These are phyloP conservation scores for Ctenodactylus gundi DNA, from an alignment of 2,113 vertebrate genomes.

Conservation along the genomic window DNA sequence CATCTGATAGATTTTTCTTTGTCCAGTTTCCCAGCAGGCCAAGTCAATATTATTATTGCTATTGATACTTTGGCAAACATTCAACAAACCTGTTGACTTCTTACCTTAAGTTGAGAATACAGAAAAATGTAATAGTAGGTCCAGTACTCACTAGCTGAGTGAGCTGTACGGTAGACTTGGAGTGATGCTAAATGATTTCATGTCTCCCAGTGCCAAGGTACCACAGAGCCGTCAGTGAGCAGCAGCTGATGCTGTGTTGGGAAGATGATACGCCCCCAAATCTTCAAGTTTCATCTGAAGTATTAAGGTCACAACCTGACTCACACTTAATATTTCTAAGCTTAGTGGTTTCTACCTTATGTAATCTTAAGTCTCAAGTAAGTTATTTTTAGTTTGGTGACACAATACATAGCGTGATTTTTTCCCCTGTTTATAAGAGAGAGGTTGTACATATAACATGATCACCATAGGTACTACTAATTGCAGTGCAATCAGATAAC, in stretches of 20 bases:
- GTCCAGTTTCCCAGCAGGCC: not conserved
- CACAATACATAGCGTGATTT: not conserved
- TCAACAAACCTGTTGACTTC: not conserved
- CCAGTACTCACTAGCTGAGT: not conserved
- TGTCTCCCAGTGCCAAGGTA: not conserved
- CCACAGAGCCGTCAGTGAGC: not conserved
- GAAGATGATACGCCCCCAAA: not conserved
- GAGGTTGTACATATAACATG: not conserved
- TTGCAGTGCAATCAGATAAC: not conserved
- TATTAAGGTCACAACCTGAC: not conserved
- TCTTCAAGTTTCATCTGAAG: not conserved
- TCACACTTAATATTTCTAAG: not conserved
- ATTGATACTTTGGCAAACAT: not conserved
- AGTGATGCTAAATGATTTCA: not conserved
- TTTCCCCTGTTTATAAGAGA: slow-evolving; percentile 25
- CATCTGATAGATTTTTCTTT: slow-evolving; percentile 15
- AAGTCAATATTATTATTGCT: not conserved
- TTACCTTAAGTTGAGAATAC: not conserved
- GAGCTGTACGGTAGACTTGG: not conserved
- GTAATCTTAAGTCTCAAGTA: not conserved
- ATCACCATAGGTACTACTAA: not conserved
- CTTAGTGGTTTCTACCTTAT: not conserved
- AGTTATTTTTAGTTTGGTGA: not conserved
- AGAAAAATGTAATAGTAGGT: not conserved
- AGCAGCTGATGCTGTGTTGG: not conserved